Conservation (phyloP, 64 coral and sea anemone genomes). For the Pachyseris speciosa region DNA sequence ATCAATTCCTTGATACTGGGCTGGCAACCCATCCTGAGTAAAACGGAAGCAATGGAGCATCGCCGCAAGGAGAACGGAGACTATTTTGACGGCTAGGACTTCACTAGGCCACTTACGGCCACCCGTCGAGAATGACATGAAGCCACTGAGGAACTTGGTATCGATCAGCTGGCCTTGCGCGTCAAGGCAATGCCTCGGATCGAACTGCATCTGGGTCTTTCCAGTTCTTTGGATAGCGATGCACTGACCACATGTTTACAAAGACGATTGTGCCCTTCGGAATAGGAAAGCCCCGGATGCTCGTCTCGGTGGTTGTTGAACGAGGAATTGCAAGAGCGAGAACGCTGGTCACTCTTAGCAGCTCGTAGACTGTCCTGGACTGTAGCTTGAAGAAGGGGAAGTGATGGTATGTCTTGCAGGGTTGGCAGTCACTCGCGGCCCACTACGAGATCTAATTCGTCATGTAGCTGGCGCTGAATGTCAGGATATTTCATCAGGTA, state of each 20-base stretch:
- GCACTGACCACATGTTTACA: conserved; percentile 76
- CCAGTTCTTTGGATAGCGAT: conserved; percentile 56
- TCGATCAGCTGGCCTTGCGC: conserved; percentile 56
- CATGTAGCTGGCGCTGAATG: conserved; percentile 57
- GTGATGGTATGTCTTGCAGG: conserved; percentile 58
- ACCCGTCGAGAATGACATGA: conserved; percentile 72
- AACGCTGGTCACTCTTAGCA: conserved; percentile 48
- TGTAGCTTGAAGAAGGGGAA: conserved; percentile 66
- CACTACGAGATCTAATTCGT: conserved; percentile 67
- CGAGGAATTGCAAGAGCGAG: conserved; percentile 58
- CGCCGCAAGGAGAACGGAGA: conserved; percentile 67
- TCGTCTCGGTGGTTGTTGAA: conserved; percentile 60
- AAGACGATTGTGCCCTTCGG: conserved; percentile 85
- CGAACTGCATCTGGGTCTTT: conserved; percentile 73
- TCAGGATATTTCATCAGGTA: conserved; percentile 75
- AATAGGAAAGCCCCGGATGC: conserved; percentile 57
- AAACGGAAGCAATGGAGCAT: conserved; percentile 70
- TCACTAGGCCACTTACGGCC: conserved; percentile 72
- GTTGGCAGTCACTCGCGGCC: conserved; percentile 37
- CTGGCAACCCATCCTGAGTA: conserved; percentile 55
- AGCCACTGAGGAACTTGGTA: conserved; percentile 22
- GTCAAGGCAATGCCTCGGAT: conserved; percentile 75
- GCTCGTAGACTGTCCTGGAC: conserved; percentile 79
- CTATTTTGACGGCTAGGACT: conserved; percentile 26
- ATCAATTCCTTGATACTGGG: conserved; percentile 61